Evolutionary conservation across 2,113 vertebrate species (phyloP), one percentile per base, ranked within the genome.

Genomic region (Percina caprodes): DNA sequence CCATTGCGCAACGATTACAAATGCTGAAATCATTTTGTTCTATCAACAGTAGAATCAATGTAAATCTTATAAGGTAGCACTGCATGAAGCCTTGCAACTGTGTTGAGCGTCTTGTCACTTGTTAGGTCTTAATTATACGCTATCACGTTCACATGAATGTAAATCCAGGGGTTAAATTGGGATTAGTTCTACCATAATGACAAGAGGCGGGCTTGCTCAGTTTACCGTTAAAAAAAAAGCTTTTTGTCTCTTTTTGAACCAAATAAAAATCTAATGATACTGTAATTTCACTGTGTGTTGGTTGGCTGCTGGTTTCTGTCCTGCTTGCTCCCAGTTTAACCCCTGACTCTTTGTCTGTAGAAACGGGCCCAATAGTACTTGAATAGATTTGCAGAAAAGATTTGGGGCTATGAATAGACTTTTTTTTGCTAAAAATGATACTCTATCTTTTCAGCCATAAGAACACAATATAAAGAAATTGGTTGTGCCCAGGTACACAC

Each of bases 21-120:
- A 88, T 23, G 77, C 54, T 83, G 74, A 30, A 58, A 62, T 69
- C 6, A 54, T 72, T 87, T 69, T 75, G 59, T 88, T 89, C 45
- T 79, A 46, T 82, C 62, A 60, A 63, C 85, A 69, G 83, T 89
- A 84, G 79, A 72, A 65, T 90, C 42, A 65, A 72, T 91, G 90
- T 92, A 85, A 81, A 87, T 93, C 87, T 88, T 79, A 85, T 82
- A 82, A 90, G 82, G 90, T 90, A 92, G 89, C 94, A 86, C 84
- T 90, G 90, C 93, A 93, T 93, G 90, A 90, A 86, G 84, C 90
- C 90, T 84, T 89, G 88, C 87, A 88, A 91, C 88, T 89, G 79
- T 85, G 61, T 80, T 73, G 70, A 82, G 52, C 59, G 84, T 88
- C 84, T 84, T 74, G 82, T 91, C 92, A 84, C 86, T 81, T 75